phyloP scores from a whole-genome alignment of 2,113 vertebrate genomes.

The Xiphophorus hellerii region DNA sequence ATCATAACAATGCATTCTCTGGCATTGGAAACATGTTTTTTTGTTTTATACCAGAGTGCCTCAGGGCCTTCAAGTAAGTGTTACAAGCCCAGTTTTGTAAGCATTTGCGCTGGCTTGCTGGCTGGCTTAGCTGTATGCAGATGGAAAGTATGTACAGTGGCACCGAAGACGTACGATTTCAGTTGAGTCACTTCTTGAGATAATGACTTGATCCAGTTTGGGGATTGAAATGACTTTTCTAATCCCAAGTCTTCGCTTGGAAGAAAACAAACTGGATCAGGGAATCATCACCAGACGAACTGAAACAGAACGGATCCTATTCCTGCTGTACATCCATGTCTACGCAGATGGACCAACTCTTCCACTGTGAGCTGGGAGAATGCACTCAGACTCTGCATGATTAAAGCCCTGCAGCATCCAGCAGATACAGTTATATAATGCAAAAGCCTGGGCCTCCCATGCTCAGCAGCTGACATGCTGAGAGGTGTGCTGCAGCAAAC shows the following conservation, averaged over 20 bases:
- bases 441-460: constrained; percentile 71
- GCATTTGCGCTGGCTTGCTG: constrained; percentile 64
- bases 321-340: constrained; percentile 67
- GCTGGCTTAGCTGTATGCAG: constrained; percentile 66
- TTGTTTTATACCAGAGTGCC: constrained; percentile 19
- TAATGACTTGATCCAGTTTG: constrained; percentile 43
- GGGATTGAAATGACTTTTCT: constrained; percentile 30
- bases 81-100: constrained; percentile 35
- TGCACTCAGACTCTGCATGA: constrained; percentile 74
- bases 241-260: constrained; percentile 29
- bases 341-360: constrained; percentile 71
- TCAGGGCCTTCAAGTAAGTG: constrained; percentile 55
- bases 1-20: constrained; percentile 58
- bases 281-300: constrained; percentile 39
- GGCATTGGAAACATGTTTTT: constrained; percentile 15
- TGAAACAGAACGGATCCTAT: constrained; percentile 62
- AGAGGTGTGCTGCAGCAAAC: constrained; percentile 73
- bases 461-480: constrained; percentile 76
- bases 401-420: constrained; percentile 71
- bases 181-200: constrained; percentile 55
- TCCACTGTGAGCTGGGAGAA: constrained; percentile 65
- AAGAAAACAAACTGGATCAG: constrained; percentile 52
- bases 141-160: constrained; percentile 71
- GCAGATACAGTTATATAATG: constrained; percentile 70
- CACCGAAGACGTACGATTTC: constrained; percentile 56